Conservation (phyloP, 1,140 invertebrate species). For the Sinonovacula constricta region DNA sequence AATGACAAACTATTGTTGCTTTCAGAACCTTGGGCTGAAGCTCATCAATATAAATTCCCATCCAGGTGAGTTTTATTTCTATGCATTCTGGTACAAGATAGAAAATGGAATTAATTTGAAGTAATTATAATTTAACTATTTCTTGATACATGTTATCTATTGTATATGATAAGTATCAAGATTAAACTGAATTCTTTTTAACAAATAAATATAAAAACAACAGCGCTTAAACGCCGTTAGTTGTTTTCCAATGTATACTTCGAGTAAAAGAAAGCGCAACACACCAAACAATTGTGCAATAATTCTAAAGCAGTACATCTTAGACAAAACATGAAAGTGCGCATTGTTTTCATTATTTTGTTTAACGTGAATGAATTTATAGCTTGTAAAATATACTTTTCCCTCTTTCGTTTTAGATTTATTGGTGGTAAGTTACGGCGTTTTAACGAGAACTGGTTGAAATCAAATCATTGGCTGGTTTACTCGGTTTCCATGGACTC, state of each 20-base stretch:
- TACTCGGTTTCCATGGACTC: constrained; percentile 22
- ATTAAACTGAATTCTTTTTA: constrained; percentile 16
- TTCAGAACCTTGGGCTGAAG: constrained; percentile 17
- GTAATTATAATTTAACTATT: constrained; percentile 15
- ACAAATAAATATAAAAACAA: not conserved
- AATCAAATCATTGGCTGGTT: constrained; percentile 10
- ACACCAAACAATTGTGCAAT: constrained; percentile 1
- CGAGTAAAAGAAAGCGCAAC: constrained; percentile 18
- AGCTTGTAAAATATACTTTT: constrained; percentile 1
- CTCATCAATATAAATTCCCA: constrained; percentile 20
- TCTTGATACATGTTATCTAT: not conserved
- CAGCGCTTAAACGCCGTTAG: constrained; percentile 7
- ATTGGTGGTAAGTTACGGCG: constrained; percentile 18
- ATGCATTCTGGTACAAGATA: not conserved
- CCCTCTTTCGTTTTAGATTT: constrained; percentile 19
- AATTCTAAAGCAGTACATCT: not conserved
- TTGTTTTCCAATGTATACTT: constrained; percentile 20
- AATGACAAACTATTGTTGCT: constrained; percentile 20
- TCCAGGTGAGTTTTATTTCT: not conserved
- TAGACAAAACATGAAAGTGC: constrained; percentile 23
- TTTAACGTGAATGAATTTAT: not conserved
- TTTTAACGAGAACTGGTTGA: constrained; percentile 18
- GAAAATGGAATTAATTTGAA: not conserved
- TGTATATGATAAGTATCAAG: too few species aligned
- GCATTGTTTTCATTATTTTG: constrained; percentile 2